Evolutionary conservation across 2,113 vertebrate genomes (phyloP), one percentile per base, ranked within the genome.

Genomic region (Equus quagga): DNA sequence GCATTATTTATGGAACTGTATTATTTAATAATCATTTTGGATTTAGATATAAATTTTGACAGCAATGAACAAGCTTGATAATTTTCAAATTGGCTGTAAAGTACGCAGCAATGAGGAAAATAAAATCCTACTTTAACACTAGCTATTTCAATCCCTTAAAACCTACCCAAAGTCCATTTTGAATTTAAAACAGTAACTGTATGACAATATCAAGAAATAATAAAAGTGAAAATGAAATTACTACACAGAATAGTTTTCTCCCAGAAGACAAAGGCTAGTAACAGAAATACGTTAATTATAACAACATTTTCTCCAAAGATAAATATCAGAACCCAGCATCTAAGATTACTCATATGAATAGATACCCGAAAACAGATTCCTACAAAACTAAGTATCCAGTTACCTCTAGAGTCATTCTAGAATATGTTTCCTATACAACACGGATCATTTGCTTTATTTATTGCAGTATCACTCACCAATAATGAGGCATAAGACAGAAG

Each of bases 161-260:
- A 36, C 41, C 6, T 94, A 33, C 33, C 83, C 11, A 62, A 67
- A 85, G 28, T 56, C 51, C 44, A 87, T 41, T 82, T 41, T 90
- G 62, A 82, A 96, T 82, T 93, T 70, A 70, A 82, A 95, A 93
- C 46, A 89, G 0, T 82, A 83, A 94, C 17, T 93, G 33, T 44
- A 78, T 33, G 51, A 80, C n/a, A 89, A 93, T 90, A 96, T 69
- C 46, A 93, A 82, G 19, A 92, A 89, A 73, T 78, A 82, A 51
- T 64, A 64, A 67, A 92, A 73, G 46, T 85, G 41, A 89, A 89
- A 81, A 81, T 86, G 12, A 92, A 90, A 92, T 84, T 28, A 82
- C 41, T 81, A 84, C 49, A 92, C 23, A 89, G n/a, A 62, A 58
- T 28, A 65, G 64, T 92, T 80, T 73, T 89, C 26, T 41, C 49